These are phyloP conservation scores for Spilarctia lutea DNA, from an alignment of 2,888 invertebrate species.

Conservation along the genomic window DNA sequence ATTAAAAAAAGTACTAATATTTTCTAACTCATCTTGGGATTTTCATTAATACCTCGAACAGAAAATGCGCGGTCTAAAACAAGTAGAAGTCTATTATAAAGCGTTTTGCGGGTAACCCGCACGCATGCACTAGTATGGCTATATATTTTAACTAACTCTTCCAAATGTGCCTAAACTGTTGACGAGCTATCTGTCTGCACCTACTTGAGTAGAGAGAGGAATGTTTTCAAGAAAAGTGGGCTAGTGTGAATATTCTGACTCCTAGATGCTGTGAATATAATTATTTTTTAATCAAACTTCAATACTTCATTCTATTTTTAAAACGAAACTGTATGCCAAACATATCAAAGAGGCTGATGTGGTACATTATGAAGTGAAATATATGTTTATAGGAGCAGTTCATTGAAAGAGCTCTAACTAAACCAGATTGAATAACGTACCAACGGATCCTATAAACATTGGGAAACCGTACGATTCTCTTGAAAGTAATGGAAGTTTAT, in stretches of 20 bases:
- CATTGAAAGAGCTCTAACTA: constrained; percentile 21
- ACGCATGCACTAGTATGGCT: not conserved
- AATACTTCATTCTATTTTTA: not conserved
- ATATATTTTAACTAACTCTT: not conserved
- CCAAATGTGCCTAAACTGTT: not conserved
- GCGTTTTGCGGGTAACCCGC: too few species aligned
- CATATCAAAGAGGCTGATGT: not conserved
- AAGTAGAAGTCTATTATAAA: not conserved
- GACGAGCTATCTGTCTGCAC: not conserved
- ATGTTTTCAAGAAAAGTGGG: not conserved
- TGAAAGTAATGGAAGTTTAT: constrained; percentile 37
- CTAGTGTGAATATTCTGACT: not conserved
- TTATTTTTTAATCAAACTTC: too few species aligned
- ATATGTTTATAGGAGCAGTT: not conserved
- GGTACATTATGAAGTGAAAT: not conserved
- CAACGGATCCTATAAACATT: constrained; percentile 16
- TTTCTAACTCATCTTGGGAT: not conserved
- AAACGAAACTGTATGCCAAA: not conserved
- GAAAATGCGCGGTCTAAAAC: not conserved
- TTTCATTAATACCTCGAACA: not conserved
- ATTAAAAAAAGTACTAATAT: not conserved
- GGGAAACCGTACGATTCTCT: constrained; percentile 20
- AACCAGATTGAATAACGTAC: constrained; percentile 18
- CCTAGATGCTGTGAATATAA: too few species aligned
- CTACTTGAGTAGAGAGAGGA: not conserved